Percentiles rank a stretch among this genome's conserved stretches.
Conservation (phyloP, 2,888 invertebrate species). For the Panorpa germanica region DNA sequence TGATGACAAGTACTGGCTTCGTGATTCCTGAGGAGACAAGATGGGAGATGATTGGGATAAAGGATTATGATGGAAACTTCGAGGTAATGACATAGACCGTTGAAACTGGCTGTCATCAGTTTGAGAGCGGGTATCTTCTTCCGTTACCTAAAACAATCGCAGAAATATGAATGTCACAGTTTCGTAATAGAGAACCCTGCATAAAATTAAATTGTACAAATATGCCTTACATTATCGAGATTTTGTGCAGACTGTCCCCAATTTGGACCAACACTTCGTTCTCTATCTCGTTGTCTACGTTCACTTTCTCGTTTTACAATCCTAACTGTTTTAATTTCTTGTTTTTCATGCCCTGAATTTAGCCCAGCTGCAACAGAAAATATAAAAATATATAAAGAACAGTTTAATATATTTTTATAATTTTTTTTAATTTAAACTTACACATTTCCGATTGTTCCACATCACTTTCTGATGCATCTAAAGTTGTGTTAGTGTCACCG, state of each 20-base stretch:
- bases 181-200: no score
- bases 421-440: slow-evolving; percentile 17
- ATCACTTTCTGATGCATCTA: no score
- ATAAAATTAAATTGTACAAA: no score
- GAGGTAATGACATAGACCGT: slow-evolving; percentile 33
- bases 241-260: slow-evolving; percentile 20
- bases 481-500: no score
- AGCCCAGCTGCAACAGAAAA: slow-evolving; percentile 35
- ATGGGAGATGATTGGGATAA: no score
- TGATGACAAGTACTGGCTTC: no score
- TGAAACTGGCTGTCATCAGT: slow-evolving; percentile 17
- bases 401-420: neutral
- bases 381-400: slow-evolving; percentile 7
- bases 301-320: slow-evolving; percentile 87
- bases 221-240: no score
- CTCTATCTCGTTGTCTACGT: slow-evolving; percentile 62
- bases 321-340: slow-evolving; percentile 82
- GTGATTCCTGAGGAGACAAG: no score
- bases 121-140: slow-evolving; percentile 19
- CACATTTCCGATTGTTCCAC: no score
- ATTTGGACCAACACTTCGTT: slow-evolving; percentile 30
- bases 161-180: no score
- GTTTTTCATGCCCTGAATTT: slow-evolving; percentile 58
- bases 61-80: no score
- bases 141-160: no score